phyloP scores from a whole-genome alignment of 2,797 vertebrate species.

The Hapalemur alaotrensis region DNA sequence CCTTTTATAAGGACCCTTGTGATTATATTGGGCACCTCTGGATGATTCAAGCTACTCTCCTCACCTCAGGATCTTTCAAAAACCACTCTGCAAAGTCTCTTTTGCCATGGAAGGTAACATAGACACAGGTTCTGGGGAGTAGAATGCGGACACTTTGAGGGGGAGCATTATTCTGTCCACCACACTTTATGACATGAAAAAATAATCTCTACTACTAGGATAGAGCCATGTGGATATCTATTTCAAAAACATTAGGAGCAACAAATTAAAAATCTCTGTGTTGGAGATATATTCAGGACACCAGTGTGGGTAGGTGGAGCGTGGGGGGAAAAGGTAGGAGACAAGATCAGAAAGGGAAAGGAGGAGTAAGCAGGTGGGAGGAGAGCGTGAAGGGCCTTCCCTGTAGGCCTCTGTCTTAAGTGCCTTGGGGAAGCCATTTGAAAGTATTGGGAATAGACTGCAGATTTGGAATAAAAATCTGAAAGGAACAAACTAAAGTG shows the following conservation, averaged over 20 bases:
- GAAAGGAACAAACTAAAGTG: not conserved
- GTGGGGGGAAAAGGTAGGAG: not conserved
- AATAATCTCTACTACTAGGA: not conserved
- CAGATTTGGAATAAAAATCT: not conserved
- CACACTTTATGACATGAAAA: not conserved
- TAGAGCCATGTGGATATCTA: not conserved
- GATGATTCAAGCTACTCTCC: not conserved
- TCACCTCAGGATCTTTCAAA: not conserved
- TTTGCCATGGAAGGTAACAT: not conserved
- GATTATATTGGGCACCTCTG: not conserved
- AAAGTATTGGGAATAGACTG: not conserved
- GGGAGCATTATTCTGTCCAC: not conserved
- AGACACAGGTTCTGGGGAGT: not conserved
- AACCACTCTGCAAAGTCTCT: not conserved
- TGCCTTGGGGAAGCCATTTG: not conserved
- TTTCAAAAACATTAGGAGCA: not conserved
- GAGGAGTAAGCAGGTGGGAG: fast-evolving
- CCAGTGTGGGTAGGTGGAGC: not conserved
- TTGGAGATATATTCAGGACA: not conserved
- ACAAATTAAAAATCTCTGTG: not conserved
- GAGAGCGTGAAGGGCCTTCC: not conserved
- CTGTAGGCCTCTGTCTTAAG: not conserved
- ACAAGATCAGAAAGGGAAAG: not conserved
- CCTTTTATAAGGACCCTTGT: not conserved
- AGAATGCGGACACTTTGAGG: not conserved